Evolutionary conservation across 2,113 vertebrate genomes (phyloP), one percentile per base, ranked within the genome.

Genomic region (Bufo gargarizans): DNA sequence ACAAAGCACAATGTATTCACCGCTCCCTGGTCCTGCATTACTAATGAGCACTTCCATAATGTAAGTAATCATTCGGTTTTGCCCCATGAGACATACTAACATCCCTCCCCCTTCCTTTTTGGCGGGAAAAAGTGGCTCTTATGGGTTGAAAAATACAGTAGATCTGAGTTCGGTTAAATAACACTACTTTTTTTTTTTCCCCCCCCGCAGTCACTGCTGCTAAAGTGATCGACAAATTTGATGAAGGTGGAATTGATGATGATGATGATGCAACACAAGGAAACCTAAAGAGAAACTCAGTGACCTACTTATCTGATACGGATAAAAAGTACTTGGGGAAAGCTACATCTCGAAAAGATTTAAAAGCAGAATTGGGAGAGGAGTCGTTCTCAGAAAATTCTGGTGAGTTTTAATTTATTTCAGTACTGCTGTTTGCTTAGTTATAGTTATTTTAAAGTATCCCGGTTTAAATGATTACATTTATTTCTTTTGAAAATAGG

Each of bases 191-290:
- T 13, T 58, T 49, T 85, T 61, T 77, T 67, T 22, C 92, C n/a
- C n/a, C n/a, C n/a, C n/a, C n/a, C n/a, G n/a, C n/a, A 97, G 96
- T 93, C 58, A 99, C 98, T 4, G 97, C 94, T 93, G 98, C 98
- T 90, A 96, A 91, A 93, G 96, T 99, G 72, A 92, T 96, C 83
- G 97, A 97, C 71, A 94, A 65, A 43, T 98, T 97, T 92, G 94
- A 95, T 78, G 97, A 96, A 91, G 92, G 94, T 47, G 93, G 93
- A 95, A 67, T 71, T 79, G 97, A 96, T 90, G 92, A 94, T 45
- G 93, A 91, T 77, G 94, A 91, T 77, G 94, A 93, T 19, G 43
- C 82, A n/a, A 91, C 90, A 0, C 87, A 93, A 86, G 94, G 97
- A 19, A 91, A 87, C 3, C 94, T 99, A 91, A 92, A 96, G 72